These are phyloP conservation scores for Corythornis vintsioides DNA, from an alignment of 2,113 vertebrate species.

Conservation along the genomic window DNA sequence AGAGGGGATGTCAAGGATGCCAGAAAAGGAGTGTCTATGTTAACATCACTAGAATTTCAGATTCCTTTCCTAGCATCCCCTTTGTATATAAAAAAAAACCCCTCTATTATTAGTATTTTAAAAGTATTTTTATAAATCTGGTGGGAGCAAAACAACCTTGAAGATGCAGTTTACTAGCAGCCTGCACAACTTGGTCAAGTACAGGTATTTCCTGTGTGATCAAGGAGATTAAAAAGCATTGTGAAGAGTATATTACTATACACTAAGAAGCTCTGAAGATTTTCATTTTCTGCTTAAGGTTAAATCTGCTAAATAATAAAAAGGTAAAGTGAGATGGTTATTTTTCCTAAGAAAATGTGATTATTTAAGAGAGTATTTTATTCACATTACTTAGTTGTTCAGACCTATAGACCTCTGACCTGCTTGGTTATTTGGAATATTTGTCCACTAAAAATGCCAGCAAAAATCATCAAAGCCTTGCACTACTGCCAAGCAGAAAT, in stretches of 20 bases:
- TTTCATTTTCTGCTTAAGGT: background rate
- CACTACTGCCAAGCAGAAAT: background rate
- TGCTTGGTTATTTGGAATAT: background rate
- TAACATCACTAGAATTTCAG: background rate
- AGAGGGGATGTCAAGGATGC: background rate
- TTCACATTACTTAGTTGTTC: rapidly evolving
- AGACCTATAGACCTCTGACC: background rate
- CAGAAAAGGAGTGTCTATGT: background rate
- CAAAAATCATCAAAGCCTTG: background rate
- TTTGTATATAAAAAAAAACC: background rate
- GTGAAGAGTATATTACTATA: background rate
- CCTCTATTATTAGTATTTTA: background rate
- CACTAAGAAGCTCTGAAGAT: background rate
- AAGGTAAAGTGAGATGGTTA: background rate
- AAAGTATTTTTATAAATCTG: background rate
- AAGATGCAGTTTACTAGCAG: too few species aligned
- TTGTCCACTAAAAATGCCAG: background rate
- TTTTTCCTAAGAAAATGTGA: background rate
- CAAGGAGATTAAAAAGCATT: background rate
- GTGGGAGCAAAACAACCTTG: background rate
- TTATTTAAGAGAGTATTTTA: background rate
- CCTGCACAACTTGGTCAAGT: background rate
- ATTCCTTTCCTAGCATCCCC: background rate
- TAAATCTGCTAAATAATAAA: background rate
- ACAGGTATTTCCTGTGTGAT: background rate